phyloP scores from a whole-genome alignment of 1,140 invertebrate genomes.

The Atta cephalotes region DNA sequence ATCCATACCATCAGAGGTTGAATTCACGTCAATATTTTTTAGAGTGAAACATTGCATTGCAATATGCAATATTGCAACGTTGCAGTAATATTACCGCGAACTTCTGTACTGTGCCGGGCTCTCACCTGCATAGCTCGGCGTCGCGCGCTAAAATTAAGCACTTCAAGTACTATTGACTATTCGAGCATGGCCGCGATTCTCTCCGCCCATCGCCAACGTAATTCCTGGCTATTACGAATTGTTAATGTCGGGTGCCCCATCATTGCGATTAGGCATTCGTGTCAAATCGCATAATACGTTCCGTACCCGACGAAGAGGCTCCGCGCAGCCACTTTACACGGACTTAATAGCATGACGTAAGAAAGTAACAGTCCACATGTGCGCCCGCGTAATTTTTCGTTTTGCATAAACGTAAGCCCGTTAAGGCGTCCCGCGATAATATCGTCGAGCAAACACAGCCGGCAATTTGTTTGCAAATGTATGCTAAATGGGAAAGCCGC shows the following conservation, averaged over 20 bases:
- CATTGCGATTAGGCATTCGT: constrained; percentile 51
- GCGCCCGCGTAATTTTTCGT: constrained; percentile 49
- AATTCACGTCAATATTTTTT: too few species aligned
- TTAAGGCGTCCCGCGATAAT: constrained; percentile 54
- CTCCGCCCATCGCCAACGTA: constrained; percentile 40
- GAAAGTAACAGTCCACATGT: constrained; percentile 51
- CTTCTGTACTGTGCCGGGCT: background rate
- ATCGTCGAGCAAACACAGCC: constrained; percentile 42
- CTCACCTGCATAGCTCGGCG: constrained; percentile 50
- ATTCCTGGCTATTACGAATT: constrained; percentile 57
- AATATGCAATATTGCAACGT: too few species aligned
- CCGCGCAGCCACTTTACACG: constrained; percentile 29
- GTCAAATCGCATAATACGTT: constrained; percentile 54
- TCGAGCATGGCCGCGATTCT: constrained; percentile 32
- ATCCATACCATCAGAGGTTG: too few species aligned
- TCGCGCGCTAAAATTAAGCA: constrained; percentile 40
- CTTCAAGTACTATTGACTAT: constrained; percentile 56
- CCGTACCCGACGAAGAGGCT: background rate
- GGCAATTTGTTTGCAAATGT: constrained; percentile 56
- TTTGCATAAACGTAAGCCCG: constrained; percentile 41
- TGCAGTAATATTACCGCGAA: too few species aligned
- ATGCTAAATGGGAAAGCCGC: constrained; percentile 50
- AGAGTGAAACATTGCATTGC: too few species aligned
- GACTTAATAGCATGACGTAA: constrained; percentile 53
- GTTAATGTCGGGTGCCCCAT: constrained; percentile 53